Evolutionary conservation across 2,888 invertebrate species (phyloP).

Genomic region (Diaprepes abbreviatus): DNA sequence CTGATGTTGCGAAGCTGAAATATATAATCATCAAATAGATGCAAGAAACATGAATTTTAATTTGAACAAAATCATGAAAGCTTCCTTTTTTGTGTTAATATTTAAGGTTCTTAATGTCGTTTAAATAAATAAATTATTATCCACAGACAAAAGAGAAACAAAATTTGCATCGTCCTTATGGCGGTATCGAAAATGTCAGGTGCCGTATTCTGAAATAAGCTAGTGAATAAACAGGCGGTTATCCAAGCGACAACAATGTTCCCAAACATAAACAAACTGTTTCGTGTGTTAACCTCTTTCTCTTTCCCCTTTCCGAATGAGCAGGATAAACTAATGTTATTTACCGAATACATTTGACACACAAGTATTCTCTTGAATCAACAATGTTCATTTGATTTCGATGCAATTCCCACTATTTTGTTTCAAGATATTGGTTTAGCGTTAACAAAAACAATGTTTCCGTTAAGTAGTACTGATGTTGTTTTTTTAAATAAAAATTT

Average conservation of each 20-base stretch:
- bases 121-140: too few relatives aligned
- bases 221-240: conserved; percentile 24
- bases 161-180: background rate
- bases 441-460: too few relatives aligned
- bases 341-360: background rate
- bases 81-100: too few relatives aligned
- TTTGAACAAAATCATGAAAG: too few relatives aligned
- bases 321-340: conserved; percentile 12
- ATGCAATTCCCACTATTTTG: conserved; percentile 7
- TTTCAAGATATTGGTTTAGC: conserved; percentile 12
- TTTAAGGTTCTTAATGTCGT: too few relatives aligned
- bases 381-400: conserved; percentile 11
- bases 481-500: too few relatives aligned
- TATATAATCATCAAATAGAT: too few relatives aligned
- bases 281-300: conserved; percentile 23
- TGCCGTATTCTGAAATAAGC: conserved; percentile 19
- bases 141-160: too few relatives aligned
- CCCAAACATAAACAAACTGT: conserved; percentile 24
- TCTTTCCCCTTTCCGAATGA: conserved; percentile 11
- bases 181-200: conserved; percentile 4
- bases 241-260: conserved; percentile 21
- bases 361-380: conserved; percentile 11
- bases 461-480: too few relatives aligned
- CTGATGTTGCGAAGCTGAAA: too few relatives aligned
- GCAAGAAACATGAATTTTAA: too few relatives aligned